Percentiles rank a stretch among this genome's conserved stretches.
phyloP scores from a whole-genome alignment of 1,140 invertebrate genomes.

The Asbolus verrucosus region DNA sequence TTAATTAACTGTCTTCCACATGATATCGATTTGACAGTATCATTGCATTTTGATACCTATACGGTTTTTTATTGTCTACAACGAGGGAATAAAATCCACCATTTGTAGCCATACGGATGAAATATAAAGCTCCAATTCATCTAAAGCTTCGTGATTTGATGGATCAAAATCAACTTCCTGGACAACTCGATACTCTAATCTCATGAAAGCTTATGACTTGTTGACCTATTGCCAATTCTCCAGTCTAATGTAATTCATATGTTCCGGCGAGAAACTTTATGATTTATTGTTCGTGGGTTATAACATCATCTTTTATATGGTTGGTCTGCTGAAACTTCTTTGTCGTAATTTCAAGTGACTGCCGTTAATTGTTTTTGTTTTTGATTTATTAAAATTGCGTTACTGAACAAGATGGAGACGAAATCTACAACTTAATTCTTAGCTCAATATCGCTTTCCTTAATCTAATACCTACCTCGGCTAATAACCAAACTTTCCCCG shows the following conservation, averaged over 20 bases:
- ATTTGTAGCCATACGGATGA: too few relatives aligned
- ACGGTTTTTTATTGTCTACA: too few relatives aligned
- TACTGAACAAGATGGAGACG: background rate
- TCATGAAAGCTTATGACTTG: background rate
- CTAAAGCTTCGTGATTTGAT: too few relatives aligned
- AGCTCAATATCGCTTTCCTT: constrained; percentile 45
- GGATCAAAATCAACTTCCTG: too few relatives aligned
- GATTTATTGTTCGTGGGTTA: constrained; percentile 13
- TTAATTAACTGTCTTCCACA: constrained; percentile 16
- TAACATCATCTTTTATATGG: too few relatives aligned
- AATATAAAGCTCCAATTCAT: too few relatives aligned
- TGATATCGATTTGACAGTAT: background rate
- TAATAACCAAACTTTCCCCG: constrained; percentile 51
- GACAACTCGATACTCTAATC: background rate
- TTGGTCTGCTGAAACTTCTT: constrained; percentile 1
- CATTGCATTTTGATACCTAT: too few relatives aligned
- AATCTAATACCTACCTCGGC: constrained; percentile 47
- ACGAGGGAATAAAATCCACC: too few relatives aligned
- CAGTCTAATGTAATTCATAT: constrained; percentile 19
- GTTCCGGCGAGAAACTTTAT: constrained; percentile 13
- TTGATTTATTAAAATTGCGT: constrained; percentile 13
- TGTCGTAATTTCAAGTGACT: constrained; percentile 2
- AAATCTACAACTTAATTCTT: constrained; percentile 30
- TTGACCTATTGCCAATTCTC: constrained; percentile 22
- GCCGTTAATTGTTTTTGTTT: constrained; percentile 28